Percentiles rank a stretch among this genome's conserved stretches.
Evolutionary conservation across 2,888 invertebrate genomes (phyloP).

Genomic region (Lepidonotus clava): DNA sequence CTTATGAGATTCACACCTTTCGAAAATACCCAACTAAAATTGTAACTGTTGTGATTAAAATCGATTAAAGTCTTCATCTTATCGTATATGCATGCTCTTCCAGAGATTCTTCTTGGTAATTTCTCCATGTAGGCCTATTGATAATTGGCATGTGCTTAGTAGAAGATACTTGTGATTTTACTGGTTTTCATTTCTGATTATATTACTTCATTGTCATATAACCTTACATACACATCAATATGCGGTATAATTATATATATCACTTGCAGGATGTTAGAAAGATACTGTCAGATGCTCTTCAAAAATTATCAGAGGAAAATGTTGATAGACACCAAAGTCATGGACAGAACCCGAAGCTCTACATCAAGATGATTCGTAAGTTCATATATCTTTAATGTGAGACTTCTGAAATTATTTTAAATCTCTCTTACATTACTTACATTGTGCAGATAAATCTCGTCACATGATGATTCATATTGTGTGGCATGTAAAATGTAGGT

Average conservation of each 20-base stretch:
- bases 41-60: too few relatives aligned
- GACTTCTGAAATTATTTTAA: not conserved
- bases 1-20: too few relatives aligned
- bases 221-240: not conserved
- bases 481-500: too few relatives aligned
- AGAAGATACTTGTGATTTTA: not conserved
- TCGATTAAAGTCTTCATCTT: too few relatives aligned
- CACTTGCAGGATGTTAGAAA: not conserved
- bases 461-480: too few relatives aligned
- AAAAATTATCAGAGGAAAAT: not conserved
- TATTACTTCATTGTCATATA: not conserved
- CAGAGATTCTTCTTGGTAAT: too few relatives aligned
- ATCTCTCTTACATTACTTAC: not conserved
- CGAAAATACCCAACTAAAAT: too few relatives aligned
- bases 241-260: too few relatives aligned
- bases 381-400: not conserved
- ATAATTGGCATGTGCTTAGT: not conserved
- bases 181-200: not conserved
- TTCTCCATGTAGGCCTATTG: not conserved
- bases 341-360: not conserved
- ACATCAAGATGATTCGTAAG: not conserved
- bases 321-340: not conserved
- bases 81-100: too few relatives aligned
- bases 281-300: not conserved
- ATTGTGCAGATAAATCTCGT: too few relatives aligned